phyloP scores from a whole-genome alignment of 2,797 vertebrate species.

The Urocyon cinereoargenteus region DNA sequence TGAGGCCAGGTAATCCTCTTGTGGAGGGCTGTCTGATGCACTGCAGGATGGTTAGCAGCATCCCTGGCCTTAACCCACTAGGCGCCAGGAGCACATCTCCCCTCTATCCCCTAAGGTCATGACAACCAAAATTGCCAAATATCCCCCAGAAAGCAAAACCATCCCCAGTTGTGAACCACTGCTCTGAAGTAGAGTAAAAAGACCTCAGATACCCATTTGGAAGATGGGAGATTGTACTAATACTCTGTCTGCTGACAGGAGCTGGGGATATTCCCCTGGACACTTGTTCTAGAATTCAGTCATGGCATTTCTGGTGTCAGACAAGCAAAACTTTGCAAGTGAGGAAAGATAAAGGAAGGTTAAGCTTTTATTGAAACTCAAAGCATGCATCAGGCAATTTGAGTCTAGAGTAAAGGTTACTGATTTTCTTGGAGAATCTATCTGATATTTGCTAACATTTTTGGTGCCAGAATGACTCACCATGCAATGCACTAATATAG shows the following conservation, averaged over 20 bases:
- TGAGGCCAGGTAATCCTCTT: neutral
- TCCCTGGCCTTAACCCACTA: neutral
- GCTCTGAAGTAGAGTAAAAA: neutral
- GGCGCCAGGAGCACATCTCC: neutral
- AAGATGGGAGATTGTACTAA: neutral
- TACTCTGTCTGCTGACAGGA: neutral
- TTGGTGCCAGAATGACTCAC: neutral
- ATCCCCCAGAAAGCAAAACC: neutral
- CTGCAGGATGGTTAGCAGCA: neutral
- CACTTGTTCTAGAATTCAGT: neutral
- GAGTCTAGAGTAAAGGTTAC: neutral
- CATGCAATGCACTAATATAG: accelerated
- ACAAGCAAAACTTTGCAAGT: slow-evolving; percentile 44
- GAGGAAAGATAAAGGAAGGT: slow-evolving; percentile 25
- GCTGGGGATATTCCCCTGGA: neutral
- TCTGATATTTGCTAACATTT: neutral
- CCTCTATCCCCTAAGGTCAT: neutral
- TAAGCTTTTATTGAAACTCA: slow-evolving; percentile 44
- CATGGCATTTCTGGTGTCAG: neutral
- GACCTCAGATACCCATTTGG: neutral
- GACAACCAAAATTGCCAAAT: neutral
- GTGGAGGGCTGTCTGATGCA: no score
- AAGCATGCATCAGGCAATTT: neutral
- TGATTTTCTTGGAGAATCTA: neutral
- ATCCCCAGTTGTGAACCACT: neutral